A percentile compares a stretch with the other conserved stretches of the same genome.
phyloP scores from a whole-genome alignment of 2,113 vertebrate species.

The Marcusenius ussheri region DNA sequence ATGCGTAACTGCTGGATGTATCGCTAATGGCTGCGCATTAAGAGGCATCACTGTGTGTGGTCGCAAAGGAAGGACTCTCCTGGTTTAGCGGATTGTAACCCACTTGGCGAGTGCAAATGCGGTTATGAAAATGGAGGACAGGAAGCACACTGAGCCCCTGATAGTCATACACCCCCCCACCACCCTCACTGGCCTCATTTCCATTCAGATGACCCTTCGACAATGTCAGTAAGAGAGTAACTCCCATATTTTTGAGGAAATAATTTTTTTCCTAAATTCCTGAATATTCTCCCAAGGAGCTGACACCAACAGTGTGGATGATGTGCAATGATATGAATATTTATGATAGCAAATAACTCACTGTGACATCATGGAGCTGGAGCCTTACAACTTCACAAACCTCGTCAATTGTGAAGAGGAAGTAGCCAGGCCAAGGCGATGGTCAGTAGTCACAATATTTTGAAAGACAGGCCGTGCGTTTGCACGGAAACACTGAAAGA shows the following conservation, averaged over 20 bases:
- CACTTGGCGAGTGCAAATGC: conserved; percentile 39
- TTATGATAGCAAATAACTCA: not conserved
- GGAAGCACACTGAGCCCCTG: conserved; percentile 49
- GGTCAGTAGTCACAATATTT: not conserved
- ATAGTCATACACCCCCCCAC: conserved; percentile 49
- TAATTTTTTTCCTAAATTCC: not conserved
- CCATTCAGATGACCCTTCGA: not conserved
- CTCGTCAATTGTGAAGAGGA: not conserved
- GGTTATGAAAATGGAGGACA: conserved; percentile 44
- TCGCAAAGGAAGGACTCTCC: not conserved
- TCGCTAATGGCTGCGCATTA: not conserved
- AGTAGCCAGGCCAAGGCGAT: not conserved
- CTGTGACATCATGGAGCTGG: not conserved
- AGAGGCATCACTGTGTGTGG: not conserved
- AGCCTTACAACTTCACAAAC: not conserved
- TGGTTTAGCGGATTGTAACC: conserved; percentile 45
- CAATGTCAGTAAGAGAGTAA: not conserved
- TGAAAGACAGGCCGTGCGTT: not conserved
- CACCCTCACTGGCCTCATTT: conserved; percentile 2
- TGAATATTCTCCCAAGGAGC: not conserved
- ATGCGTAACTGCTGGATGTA: not conserved
- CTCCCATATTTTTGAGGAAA: not conserved
- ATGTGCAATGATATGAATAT: not conserved
- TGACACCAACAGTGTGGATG: not conserved
- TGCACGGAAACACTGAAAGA: not conserved